Percentiles rank a stretch among this genome's conserved stretches.
Conservation (phyloP, 2,888 invertebrate genomes). For the Lingula anatina region DNA sequence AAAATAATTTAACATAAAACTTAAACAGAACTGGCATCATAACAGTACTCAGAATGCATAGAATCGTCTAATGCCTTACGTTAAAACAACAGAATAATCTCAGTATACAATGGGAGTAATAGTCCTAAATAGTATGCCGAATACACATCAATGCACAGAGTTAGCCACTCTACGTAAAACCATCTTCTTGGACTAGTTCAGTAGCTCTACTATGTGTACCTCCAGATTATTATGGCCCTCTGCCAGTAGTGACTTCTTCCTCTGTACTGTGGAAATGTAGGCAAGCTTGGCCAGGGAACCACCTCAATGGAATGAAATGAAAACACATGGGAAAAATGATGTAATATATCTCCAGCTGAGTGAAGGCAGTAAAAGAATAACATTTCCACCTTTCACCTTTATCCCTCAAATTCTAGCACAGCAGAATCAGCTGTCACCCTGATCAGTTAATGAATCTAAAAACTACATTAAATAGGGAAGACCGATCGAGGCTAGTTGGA, state of each 20-base stretch:
- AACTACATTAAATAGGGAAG: neutral
- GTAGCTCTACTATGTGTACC: neutral
- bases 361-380: too few species aligned
- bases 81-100: neutral
- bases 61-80: too few species aligned
- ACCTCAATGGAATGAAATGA: slow-evolving; percentile 52
- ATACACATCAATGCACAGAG: neutral
- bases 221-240: slow-evolving; percentile 10
- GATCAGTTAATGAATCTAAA: too few species aligned
- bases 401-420: too few species aligned
- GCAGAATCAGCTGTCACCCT: too few species aligned
- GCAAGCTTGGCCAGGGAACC: slow-evolving; percentile 67
- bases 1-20: too few species aligned
- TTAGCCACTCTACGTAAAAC: neutral
- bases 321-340: neutral
- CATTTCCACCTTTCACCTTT: too few species aligned
- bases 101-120: neutral
- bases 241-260: slow-evolving; percentile 42
- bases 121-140: neutral
- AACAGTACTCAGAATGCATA: too few species aligned
- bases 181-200: neutral
- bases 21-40: too few species aligned
- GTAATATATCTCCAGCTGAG: neutral
- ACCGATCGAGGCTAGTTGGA: too few species aligned
- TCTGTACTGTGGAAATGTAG: slow-evolving; percentile 62